Base-by-base conservation (phyloP, 1,140 invertebrate genomes). In the Drosophila parvula region DNA sequence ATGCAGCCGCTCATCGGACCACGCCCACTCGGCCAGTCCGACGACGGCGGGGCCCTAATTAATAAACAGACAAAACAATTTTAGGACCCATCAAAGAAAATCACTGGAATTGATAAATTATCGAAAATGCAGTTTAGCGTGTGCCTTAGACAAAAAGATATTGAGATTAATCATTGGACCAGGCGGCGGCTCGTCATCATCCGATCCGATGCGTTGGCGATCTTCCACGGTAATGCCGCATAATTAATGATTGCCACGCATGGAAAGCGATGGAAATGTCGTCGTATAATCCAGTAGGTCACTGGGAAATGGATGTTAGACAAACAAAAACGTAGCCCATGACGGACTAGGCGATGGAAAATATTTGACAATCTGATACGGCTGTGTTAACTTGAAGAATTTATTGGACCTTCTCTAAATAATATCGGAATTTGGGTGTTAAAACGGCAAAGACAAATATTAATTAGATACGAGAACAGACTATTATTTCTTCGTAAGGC, bases 61-160 rank as follows among this genome's bases (percentile, higher is more conserved):
- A 86, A 88, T 83, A 83, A 69, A 89, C 84, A 86, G 75, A 88
- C 83, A 86, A 85, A 79, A 74, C 70, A 76, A 82, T 85, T 85
- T 85, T 59, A 70, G 43, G 57, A 41, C 70, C 58, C 41, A 34
- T 38, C 43, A 50, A 57, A 63, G 44, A 38, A 51, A 63, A 68
- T 62, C 62, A 51, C 16, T 74, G 44, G 60, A 44, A 60, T 89
- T 88, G 84, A 88, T 88, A 88, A 88, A 88, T 88, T 83, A 84
- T 84, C 80, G 53, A 78, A 89, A 80, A 74, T 78, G 69, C 74
- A 89, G 69, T 88, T 88, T 88, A 83, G 79, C 80, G 80, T 82
- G 80, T 82, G 80, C 79, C 80, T 56, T 57, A 65, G 34, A 89
- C 74, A 83, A 88, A 89, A 78, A 83, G 68, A 80, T 89, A 88